Conservation (phyloP, 1,140 invertebrate genomes). For the Platyscapa corneri region DNA sequence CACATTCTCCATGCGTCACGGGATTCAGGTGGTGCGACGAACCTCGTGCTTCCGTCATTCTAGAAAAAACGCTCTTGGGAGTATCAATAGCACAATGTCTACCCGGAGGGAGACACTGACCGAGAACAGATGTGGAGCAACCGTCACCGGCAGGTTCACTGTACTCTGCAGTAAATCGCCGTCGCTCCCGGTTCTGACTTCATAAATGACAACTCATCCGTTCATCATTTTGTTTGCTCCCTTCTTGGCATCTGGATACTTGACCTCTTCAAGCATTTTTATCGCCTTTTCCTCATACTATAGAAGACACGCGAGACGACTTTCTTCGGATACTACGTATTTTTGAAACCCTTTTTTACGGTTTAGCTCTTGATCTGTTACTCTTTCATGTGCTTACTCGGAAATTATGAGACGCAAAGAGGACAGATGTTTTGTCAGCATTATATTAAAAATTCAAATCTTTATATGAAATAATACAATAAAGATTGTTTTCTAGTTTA, state of each 20-base stretch:
- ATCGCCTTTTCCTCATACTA: background rate
- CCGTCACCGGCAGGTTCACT: background rate
- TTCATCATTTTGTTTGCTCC: conserved; percentile 13
- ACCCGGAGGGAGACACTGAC: conserved; percentile 51
- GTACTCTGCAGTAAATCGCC: conserved; percentile 24
- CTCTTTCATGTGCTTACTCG: background rate
- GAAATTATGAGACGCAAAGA: background rate
- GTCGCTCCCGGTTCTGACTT: conserved; percentile 16
- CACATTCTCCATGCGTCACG: too few species aligned
- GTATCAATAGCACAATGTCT: background rate
- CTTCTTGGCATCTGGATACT: background rate
- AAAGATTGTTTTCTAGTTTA: too few species aligned
- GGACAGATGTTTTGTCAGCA: background rate
- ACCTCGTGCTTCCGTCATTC: background rate
- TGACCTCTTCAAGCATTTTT: conserved; percentile 1
- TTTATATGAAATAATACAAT: too few species aligned
- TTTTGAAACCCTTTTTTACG: background rate
- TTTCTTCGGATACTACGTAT: background rate
- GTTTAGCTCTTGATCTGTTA: background rate
- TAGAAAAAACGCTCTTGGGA: conserved; percentile 7
- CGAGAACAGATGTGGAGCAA: conserved; percentile 50
- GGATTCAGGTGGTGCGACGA: background rate
- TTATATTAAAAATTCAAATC: background rate
- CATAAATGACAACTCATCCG: conserved; percentile 38
- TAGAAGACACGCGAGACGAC: background rate